A percentile compares a stretch with the other conserved stretches of the same genome.
Evolutionary conservation across 2,888 invertebrate genomes (phyloP).

Genomic region (Dryomyza anilis): DNA sequence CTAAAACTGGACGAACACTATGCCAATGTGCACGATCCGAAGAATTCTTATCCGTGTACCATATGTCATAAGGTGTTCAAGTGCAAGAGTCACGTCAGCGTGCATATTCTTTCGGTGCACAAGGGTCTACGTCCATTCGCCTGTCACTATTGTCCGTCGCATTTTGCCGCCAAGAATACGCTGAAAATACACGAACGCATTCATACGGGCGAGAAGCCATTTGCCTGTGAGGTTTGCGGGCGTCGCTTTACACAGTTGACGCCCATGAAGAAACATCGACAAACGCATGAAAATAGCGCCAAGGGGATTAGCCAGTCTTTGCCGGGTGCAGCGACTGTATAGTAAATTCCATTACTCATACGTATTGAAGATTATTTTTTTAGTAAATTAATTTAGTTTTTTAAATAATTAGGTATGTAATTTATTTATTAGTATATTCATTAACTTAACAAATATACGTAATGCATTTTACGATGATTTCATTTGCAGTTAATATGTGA

Average conservation of each 20-base stretch:
- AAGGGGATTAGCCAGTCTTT: no score
- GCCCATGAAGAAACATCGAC: slow-evolving; percentile 35
- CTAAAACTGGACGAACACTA: slow-evolving; percentile 34
- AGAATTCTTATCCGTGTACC: slow-evolving; percentile 29
- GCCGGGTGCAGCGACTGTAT: no score
- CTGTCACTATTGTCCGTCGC: slow-evolving; percentile 33
- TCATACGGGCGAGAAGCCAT: slow-evolving; percentile 35
- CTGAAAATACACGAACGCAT: slow-evolving; percentile 33
- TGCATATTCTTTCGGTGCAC: slow-evolving; percentile 34
- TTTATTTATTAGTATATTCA: no score
- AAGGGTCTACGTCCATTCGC: slow-evolving; percentile 31
- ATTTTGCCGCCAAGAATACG: slow-evolving; percentile 35
- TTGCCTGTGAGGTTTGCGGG: slow-evolving; percentile 31
- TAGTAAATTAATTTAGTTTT: background rate
- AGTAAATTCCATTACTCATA: background rate
- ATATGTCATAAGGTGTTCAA: slow-evolving; percentile 33
- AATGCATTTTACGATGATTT: background rate
- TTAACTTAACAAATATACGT: no score
- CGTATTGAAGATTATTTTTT: no score
- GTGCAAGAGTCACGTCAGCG: slow-evolving; percentile 34
- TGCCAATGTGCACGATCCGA: slow-evolving; percentile 29
- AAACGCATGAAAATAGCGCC: slow-evolving; percentile 33
- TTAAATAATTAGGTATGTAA: background rate
- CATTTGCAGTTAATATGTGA: background rate
- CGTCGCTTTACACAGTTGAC: slow-evolving; percentile 35